A percentile compares a stretch with the other conserved stretches of the same genome.
Conservation (phyloP, 30 jellyfish, hydroid and myxozoan species). For the Kudoa iwatai region DNA sequence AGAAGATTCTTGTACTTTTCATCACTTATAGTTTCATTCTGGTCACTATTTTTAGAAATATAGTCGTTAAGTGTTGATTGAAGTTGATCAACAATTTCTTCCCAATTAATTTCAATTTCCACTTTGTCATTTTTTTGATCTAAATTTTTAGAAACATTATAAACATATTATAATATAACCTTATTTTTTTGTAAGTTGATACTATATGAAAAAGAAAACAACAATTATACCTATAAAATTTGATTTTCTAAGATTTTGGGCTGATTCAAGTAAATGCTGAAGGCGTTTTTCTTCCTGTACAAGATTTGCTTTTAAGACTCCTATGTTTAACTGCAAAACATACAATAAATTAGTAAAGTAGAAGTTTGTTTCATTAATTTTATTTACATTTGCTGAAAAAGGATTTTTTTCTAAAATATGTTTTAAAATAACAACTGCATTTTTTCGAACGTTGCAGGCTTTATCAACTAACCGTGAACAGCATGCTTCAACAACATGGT, state of each 20-base stretch:
- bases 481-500: no score
- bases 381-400: conserved; percentile 31
- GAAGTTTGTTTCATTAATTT: neutral
- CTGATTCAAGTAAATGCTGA: neutral
- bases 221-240: neutral
- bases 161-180: no score
- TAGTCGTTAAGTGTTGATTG: no score
- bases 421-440: conserved; percentile 25
- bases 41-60: no score
- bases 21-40: no score
- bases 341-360: neutral
- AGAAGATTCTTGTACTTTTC: no score
- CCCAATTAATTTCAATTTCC: no score
- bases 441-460: conserved; percentile 36
- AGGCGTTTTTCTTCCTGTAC: conserved; percentile 10
- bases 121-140: no score
- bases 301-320: conserved; percentile 8
- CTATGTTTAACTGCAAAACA: conserved; percentile 13
- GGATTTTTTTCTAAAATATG: conserved; percentile 25
- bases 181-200: no score
- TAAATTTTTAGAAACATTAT: no score
- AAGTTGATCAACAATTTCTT: no score
- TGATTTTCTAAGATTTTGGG: neutral
- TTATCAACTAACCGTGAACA: conserved; percentile 30
- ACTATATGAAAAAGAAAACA: conserved; percentile 9